phyloP scores from a whole-genome alignment of 2,888 invertebrate species.

The Chrysopilus asiliformis region DNA sequence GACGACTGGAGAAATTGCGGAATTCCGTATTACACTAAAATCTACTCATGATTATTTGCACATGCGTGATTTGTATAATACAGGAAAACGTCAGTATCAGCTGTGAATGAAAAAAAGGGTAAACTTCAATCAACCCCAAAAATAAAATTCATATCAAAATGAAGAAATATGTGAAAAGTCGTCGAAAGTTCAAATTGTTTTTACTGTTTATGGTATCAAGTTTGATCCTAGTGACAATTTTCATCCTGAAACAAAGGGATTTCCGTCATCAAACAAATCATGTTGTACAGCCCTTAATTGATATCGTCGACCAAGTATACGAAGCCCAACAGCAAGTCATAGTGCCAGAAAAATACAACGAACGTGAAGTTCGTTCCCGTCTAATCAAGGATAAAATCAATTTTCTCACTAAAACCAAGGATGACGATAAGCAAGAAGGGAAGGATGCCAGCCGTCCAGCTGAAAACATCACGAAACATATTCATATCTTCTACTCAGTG shows the following conservation, averaged over 20 bases:
- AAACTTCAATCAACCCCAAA: no score
- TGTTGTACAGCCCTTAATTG: no score
- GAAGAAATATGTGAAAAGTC: constrained; percentile 34
- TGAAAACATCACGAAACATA: constrained; percentile 24
- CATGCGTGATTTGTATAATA: no score
- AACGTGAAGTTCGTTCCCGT: constrained; percentile 30
- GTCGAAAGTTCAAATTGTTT: constrained; percentile 31
- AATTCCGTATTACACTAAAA: no score
- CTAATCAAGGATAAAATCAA: constrained; percentile 32
- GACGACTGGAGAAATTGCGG: no score
- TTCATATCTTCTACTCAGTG: constrained; percentile 34
- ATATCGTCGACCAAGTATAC: constrained; percentile 17
- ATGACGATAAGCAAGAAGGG: constrained; percentile 20
- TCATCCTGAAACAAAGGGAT: no score
- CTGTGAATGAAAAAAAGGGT: no score
- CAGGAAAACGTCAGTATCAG: no score
- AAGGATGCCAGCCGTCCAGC: constrained; percentile 15
- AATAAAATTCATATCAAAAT: no score
- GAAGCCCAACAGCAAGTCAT: constrained; percentile 25
- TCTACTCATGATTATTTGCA: no score
- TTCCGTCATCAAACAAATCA: no score
- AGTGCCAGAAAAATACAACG: constrained; percentile 35
- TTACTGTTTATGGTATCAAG: constrained; percentile 27
- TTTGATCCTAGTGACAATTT: no score
- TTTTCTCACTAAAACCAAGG: constrained; percentile 22